phyloP scores from a whole-genome alignment of 2,888 invertebrate genomes.

The Sesia bembeciformis region DNA sequence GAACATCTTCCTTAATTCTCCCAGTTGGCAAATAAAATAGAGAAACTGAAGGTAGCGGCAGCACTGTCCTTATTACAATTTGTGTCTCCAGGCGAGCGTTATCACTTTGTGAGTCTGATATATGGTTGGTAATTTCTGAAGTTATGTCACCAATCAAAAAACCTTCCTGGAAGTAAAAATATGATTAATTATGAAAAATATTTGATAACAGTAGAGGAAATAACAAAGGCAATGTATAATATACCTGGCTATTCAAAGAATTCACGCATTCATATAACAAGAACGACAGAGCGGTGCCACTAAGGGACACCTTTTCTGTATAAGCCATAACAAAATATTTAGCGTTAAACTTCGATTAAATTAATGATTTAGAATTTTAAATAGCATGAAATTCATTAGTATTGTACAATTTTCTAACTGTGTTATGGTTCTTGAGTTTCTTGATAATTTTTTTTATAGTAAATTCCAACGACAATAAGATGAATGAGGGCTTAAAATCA shows the following conservation, averaged over 20 bases:
- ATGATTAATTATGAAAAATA: neutral
- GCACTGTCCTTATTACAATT: conserved; percentile 75
- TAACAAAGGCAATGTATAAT: neutral
- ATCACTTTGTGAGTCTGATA: conserved; percentile 80
- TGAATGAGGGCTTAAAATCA: too few relatives aligned
- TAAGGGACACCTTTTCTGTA: conserved; percentile 68
- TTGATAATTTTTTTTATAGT: too few relatives aligned
- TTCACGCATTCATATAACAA: conserved; percentile 80
- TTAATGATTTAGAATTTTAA: too few relatives aligned
- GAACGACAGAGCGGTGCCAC: conserved; percentile 79
- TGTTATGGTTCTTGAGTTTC: too few relatives aligned
- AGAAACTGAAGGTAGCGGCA: conserved; percentile 74
- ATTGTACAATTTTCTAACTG: too few relatives aligned
- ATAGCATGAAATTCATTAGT: too few relatives aligned
- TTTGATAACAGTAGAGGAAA: conserved; percentile 1
- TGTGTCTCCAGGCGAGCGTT: conserved; percentile 75
- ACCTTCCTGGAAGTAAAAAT: conserved; percentile 57
- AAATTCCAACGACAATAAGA: too few relatives aligned
- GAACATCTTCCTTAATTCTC: conserved; percentile 68
- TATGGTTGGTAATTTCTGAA: conserved; percentile 77
- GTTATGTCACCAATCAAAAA: conserved; percentile 79
- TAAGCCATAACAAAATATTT: conserved; percentile 36
- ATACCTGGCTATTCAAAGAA: conserved; percentile 75
- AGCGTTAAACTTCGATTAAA: neutral
- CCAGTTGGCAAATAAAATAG: conserved; percentile 75